phyloP scores from a whole-genome alignment of 64 coral and sea anemone genomes.

The Pocillopora damicornis region DNA sequence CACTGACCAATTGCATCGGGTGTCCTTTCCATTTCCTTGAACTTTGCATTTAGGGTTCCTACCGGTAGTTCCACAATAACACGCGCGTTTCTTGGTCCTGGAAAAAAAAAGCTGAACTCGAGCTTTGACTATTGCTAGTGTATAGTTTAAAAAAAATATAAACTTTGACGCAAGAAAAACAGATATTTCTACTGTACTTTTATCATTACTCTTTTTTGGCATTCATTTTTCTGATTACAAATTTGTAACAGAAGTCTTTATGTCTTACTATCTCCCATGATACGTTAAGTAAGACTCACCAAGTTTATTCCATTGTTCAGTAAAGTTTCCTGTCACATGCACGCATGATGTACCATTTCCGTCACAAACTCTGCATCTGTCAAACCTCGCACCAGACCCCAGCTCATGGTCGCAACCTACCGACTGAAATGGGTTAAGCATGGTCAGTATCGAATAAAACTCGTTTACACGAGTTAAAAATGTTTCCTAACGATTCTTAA shows the following conservation, averaged over 20 bases:
- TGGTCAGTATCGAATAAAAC: neutral
- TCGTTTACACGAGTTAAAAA: no score
- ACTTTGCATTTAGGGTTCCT: neutral
- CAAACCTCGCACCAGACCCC: slow-evolving; percentile 16
- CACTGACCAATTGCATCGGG: neutral
- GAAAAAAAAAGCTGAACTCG: neutral
- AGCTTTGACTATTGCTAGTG: no score
- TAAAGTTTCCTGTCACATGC: neutral
- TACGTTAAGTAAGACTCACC: slow-evolving; percentile 18
- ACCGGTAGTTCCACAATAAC: neutral
- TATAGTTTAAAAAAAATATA: no score
- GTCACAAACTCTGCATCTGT: slow-evolving; percentile 29
- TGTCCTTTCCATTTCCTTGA: neutral
- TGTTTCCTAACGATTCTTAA: neutral
- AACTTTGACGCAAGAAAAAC: no score
- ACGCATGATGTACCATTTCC: slow-evolving; percentile 34
- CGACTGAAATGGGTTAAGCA: neutral
- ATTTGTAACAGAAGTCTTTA: no score
- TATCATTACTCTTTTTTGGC: no score
- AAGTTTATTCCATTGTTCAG: neutral
- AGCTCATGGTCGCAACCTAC: slow-evolving; percentile 37
- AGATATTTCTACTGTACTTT: no score
- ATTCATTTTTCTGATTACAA: no score
- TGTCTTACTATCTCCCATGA: no score
- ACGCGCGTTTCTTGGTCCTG: neutral